Percentiles rank a stretch among this genome's conserved stretches.
These are phyloP conservation scores for Cercocebus atys DNA, from an alignment of 2,113 vertebrate genomes.

Conservation along the genomic window DNA sequence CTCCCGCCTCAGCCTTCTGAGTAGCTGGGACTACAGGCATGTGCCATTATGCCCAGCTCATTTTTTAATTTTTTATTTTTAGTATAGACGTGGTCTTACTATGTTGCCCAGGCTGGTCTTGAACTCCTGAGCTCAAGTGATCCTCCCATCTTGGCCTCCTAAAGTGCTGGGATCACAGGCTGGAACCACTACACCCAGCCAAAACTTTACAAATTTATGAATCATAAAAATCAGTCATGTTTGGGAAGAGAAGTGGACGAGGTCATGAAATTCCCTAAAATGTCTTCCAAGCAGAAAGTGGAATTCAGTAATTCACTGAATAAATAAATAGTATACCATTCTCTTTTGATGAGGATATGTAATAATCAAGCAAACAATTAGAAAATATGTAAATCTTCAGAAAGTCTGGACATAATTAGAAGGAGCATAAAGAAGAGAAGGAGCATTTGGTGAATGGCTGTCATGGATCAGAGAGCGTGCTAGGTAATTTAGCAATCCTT, in stretches of 20 bases:
- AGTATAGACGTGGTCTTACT: too few species aligned
- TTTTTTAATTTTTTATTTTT: too few species aligned
- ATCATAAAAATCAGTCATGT: constrained; percentile 16
- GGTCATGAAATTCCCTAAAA: not conserved
- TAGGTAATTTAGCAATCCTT: not conserved
- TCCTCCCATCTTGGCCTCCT: too few species aligned
- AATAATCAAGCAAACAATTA: constrained; percentile 4
- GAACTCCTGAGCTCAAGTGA: too few species aligned
- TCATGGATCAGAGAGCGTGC: too few species aligned
- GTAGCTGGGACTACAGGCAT: too few species aligned
- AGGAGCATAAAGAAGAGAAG: not conserved
- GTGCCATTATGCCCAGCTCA: too few species aligned
- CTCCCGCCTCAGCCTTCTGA: too few species aligned
- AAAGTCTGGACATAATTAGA: not conserved
- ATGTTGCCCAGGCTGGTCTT: too few species aligned
- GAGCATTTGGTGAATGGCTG: not conserved
- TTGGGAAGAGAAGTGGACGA: not conserved
- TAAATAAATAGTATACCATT: constrained; percentile 37
- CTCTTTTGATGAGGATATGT: constrained; percentile 25
- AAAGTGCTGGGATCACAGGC: too few species aligned
- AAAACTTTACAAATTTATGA: constrained; percentile 15
- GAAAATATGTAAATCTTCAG: not conserved
- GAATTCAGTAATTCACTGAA: constrained; percentile 35
- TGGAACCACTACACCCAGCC: too few species aligned
- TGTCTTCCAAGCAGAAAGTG: not conserved